phyloP scores from a whole-genome alignment of 2,888 invertebrate genomes.

The Nudaria mundana region DNA sequence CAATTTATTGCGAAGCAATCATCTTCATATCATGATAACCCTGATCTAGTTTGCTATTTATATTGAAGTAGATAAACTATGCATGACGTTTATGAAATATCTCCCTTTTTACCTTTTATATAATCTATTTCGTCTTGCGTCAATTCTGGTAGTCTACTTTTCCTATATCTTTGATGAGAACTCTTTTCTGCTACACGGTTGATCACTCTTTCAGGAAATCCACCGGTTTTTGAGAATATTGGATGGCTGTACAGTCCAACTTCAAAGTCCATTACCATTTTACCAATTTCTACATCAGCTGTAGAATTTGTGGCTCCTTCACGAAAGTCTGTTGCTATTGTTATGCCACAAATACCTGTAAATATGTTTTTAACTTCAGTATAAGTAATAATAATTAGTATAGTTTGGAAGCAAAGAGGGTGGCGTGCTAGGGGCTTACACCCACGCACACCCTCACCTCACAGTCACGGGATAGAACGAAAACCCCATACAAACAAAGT shows the following conservation, averaged over 20 bases:
- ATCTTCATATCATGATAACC: too few species aligned
- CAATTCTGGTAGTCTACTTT: conserved; percentile 71
- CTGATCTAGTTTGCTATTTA: too few species aligned
- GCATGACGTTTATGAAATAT: too few species aligned
- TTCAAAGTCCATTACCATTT: conserved; percentile 52
- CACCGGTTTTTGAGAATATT: conserved; percentile 66
- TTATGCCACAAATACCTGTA: conserved; percentile 57
- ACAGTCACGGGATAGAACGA: too few species aligned
- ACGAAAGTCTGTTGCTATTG: conserved; percentile 57
- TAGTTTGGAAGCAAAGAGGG: too few species aligned
- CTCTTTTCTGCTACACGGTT: conserved; percentile 65
- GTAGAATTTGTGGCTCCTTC: conserved; percentile 45
- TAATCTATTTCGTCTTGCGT: conserved; percentile 57
- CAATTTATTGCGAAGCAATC: too few species aligned
- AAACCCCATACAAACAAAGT: too few species aligned
- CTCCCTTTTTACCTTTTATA: conserved; percentile 51
- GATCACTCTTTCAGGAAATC: conserved; percentile 70
- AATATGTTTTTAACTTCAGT: conserved; percentile 2
- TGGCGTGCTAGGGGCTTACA: too few species aligned
- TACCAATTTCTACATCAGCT: conserved; percentile 49
- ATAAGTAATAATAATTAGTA: too few species aligned
- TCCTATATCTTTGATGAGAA: conserved; percentile 60
- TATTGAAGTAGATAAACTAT: too few species aligned
- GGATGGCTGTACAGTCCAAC: conserved; percentile 69
- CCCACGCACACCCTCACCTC: too few species aligned